Conservation (phyloP, 2,797 vertebrate species). For the Xenopus petersii region DNA sequence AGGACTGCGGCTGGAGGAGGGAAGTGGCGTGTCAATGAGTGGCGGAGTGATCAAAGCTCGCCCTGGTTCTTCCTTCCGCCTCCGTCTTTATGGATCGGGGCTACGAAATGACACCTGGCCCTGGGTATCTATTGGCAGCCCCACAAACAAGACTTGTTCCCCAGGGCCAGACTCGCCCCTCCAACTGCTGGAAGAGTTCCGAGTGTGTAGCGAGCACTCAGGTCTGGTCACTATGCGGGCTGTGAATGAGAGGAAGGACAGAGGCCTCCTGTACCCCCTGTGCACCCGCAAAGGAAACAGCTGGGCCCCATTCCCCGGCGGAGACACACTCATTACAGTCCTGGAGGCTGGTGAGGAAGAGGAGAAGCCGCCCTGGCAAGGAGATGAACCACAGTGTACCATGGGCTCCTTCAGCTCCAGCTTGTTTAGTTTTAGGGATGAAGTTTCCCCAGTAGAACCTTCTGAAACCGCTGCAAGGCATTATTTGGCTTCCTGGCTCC, state of each 20-base stretch:
- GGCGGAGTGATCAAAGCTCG: constrained; percentile 63
- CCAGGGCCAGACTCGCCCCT: constrained; percentile 29
- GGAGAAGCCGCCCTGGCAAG: constrained; percentile 33
- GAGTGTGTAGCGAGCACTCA: constrained; percentile 50
- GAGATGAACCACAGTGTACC: constrained; percentile 17
- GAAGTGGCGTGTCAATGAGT: constrained; percentile 61
- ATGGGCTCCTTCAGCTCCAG: neutral
- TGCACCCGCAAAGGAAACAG: constrained; percentile 60
- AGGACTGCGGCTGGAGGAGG: constrained; percentile 78
- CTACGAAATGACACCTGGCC: constrained; percentile 74
- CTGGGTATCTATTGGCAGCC: constrained; percentile 69
- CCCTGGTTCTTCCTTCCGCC: constrained; percentile 69
- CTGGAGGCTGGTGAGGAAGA: constrained; percentile 50
- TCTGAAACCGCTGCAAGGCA: neutral
- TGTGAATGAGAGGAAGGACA: constrained; percentile 15
- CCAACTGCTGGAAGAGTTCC: constrained; percentile 47
- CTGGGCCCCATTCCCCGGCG: constrained; percentile 60
- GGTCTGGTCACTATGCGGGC: constrained; percentile 65
- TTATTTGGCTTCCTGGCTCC: constrained; percentile 39
- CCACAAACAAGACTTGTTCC: constrained; percentile 48
- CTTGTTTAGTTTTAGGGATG: neutral
- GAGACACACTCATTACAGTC: constrained; percentile 61
- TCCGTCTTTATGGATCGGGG: constrained; percentile 75
- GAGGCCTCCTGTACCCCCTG: constrained; percentile 56
- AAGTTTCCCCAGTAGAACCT: neutral